Conservation (phyloP, 1,140 invertebrate species). For the Pogonus chalceus region DNA sequence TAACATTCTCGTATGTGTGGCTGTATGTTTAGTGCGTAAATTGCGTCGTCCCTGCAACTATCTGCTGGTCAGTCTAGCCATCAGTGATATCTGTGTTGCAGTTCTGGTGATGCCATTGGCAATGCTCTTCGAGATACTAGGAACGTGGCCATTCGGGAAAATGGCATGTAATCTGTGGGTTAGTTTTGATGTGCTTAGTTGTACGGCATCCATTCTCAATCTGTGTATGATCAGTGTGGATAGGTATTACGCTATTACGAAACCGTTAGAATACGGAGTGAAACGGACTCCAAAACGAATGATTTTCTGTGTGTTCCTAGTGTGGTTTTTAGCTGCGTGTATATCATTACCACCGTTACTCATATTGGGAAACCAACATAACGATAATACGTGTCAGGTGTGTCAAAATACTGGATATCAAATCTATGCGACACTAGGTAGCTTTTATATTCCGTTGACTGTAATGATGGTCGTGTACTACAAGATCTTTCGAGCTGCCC, state of each 20-base stretch:
- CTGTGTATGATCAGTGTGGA: slow-evolving; percentile 86
- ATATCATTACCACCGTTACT: slow-evolving; percentile 81
- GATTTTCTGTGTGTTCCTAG: slow-evolving; percentile 73
- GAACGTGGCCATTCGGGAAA: slow-evolving; percentile 74
- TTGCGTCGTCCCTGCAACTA: slow-evolving; percentile 76
- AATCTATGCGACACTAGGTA: slow-evolving; percentile 81
- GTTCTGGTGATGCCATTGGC: slow-evolving; percentile 79
- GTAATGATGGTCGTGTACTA: slow-evolving; percentile 89
- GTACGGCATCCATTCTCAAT: slow-evolving; percentile 84
- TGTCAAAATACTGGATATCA: slow-evolving; percentile 82
- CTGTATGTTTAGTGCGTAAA: slow-evolving; percentile 79
- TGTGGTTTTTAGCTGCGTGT: slow-evolving; percentile 81
- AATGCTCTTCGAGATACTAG: slow-evolving; percentile 67
- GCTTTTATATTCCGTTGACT: slow-evolving; percentile 79
- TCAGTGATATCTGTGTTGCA: slow-evolving; percentile 76
- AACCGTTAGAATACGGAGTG: slow-evolving; percentile 80
- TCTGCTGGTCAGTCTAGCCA: slow-evolving; percentile 80
- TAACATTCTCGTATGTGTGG: slow-evolving; percentile 81
- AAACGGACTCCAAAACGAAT: slow-evolving; percentile 76
- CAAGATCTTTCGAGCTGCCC: slow-evolving; percentile 78
- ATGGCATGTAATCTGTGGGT: slow-evolving; percentile 80
- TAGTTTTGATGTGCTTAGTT: slow-evolving; percentile 71
- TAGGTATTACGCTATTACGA: slow-evolving; percentile 83
- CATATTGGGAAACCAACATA: slow-evolving; percentile 78
- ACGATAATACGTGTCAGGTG: slow-evolving; percentile 53